phyloP scores from a whole-genome alignment of 2,797 vertebrate species.

The Microhierax caerulescens region DNA sequence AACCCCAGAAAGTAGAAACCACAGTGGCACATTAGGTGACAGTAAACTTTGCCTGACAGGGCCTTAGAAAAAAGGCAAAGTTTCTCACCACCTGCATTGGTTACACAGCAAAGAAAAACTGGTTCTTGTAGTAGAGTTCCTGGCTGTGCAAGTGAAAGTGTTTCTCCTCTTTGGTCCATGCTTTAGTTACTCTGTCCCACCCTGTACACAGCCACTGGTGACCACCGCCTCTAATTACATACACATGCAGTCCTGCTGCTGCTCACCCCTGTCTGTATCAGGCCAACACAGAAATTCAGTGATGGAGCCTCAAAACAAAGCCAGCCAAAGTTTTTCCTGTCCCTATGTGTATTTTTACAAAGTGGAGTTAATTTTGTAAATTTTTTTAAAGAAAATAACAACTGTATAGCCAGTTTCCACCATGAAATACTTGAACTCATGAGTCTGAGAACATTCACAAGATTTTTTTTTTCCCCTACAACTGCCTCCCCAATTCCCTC shows the following conservation, averaged over 20 bases:
- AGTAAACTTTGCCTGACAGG: background rate
- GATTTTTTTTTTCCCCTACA: too few relatives aligned
- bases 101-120: background rate
- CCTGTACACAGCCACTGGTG: rapidly evolving
- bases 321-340: background rate
- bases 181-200: background rate
- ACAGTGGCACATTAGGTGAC: background rate
- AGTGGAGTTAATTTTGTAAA: background rate
- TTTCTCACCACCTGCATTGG: background rate
- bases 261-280: background rate
- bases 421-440: background rate
- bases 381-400: background rate
- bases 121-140: background rate
- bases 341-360: background rate
- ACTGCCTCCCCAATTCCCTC: background rate
- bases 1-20: background rate
- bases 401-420: background rate
- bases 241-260: background rate
- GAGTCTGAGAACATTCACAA: background rate
- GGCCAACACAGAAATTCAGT: background rate
- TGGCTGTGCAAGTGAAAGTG: background rate
- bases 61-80: background rate
- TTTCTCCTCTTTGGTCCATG: background rate
- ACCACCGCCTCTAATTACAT: background rate
- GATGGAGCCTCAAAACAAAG: background rate